phyloP scores from a whole-genome alignment of 1,140 invertebrate species.

The Dicyema japonicum region DNA sequence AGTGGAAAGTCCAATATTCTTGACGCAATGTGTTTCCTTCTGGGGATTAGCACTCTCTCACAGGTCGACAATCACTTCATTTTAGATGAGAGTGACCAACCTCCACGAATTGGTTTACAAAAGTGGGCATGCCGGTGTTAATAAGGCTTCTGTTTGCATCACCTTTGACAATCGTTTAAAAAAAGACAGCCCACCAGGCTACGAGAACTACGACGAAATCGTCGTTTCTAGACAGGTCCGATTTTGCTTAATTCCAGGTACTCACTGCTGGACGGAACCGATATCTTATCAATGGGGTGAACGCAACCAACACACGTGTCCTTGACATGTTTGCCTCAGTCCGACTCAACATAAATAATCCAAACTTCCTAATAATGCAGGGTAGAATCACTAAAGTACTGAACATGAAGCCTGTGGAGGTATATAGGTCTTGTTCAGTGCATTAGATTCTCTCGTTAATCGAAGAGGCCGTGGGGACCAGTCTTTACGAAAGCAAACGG shows the following conservation, averaged over 20 bases:
- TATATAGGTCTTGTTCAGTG: constrained; percentile 13
- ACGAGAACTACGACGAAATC: constrained; percentile 63
- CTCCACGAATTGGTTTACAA: constrained; percentile 84
- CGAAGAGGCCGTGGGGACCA: constrained; percentile 90
- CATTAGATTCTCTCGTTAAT: constrained; percentile 65
- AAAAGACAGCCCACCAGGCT: constrained; percentile 49
- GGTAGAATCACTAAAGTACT: constrained; percentile 90
- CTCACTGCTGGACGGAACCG: constrained; percentile 37
- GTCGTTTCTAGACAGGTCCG: constrained; percentile 52
- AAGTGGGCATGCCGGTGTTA: constrained; percentile 70
- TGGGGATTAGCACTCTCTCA: constrained; percentile 66
- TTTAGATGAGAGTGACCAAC: constrained; percentile 47
- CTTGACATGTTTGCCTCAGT: constrained; percentile 76
- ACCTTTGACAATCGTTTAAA: constrained; percentile 66
- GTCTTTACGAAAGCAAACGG: constrained; percentile 76
- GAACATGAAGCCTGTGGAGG: constrained; percentile 87
- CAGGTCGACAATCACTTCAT: constrained; percentile 29
- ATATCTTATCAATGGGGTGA: constrained; percentile 68
- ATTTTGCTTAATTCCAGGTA: constrained; percentile 16
- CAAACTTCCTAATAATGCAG: constrained; percentile 98
- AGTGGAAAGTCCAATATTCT: constrained; percentile 93
- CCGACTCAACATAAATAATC: constrained; percentile 90
- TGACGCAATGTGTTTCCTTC: constrained; percentile 79
- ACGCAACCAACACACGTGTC: constrained; percentile 53
- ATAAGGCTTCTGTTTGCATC: constrained; percentile 71